Percentiles rank a stretch among this genome's conserved stretches.
These are phyloP conservation scores for Ophioderma brevispina DNA, from an alignment of 35 echinoderm and acorn worm species.

Conservation along the genomic window DNA sequence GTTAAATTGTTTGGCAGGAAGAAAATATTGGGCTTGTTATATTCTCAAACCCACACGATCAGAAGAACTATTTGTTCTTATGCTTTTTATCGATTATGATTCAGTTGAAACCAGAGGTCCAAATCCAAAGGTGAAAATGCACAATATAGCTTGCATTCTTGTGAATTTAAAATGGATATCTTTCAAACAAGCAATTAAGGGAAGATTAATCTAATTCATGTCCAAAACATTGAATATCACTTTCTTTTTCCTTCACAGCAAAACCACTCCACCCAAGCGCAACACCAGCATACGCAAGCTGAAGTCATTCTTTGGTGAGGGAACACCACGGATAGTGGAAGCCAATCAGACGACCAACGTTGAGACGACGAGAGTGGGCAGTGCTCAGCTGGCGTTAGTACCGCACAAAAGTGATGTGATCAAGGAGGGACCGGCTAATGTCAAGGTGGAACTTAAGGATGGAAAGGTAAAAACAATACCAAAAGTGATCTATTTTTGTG, in stretches of 20 bases:
- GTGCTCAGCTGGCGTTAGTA: neutral
- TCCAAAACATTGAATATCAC: neutral
- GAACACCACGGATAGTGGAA: conserved; percentile 55
- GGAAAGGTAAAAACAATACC: conserved; percentile 46
- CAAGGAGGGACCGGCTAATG: conserved; percentile 75
- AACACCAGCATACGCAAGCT: conserved; percentile 78
- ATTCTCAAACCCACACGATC: too few relatives aligned
- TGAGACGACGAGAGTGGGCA: neutral
- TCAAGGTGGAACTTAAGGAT: conserved; percentile 88
- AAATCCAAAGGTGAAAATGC: too few relatives aligned
- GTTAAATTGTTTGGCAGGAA: too few relatives aligned
- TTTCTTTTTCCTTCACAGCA: neutral
- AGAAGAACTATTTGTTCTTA: too few relatives aligned
- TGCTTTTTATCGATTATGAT: too few relatives aligned
- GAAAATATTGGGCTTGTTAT: too few relatives aligned
- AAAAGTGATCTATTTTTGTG: too few relatives aligned
- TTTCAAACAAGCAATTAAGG: neutral
- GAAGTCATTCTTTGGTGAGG: conserved; percentile 78
- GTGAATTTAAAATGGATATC: too few relatives aligned
- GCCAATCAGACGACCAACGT: neutral
- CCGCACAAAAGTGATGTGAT: conserved; percentile 32
- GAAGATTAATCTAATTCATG: neutral
- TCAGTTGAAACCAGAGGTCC: too few relatives aligned
- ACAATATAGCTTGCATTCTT: neutral
- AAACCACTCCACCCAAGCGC: conserved; percentile 43